Evolutionary conservation across 2,113 vertebrate species (phyloP).

Genomic region (Brachypteracias leptosomus): DNA sequence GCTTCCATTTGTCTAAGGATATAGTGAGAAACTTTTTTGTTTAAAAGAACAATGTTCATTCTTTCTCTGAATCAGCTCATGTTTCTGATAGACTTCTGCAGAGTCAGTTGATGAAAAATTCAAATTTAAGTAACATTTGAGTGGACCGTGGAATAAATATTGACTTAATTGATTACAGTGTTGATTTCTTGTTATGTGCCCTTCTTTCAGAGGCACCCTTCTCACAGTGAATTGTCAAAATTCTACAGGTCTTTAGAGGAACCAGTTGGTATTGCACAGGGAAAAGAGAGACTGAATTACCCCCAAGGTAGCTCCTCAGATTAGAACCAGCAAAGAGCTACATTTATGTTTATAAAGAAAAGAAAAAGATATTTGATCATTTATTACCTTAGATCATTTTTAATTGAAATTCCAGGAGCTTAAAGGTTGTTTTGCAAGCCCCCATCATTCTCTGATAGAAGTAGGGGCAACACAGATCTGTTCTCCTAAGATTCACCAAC

Average conservation of each 20-base stretch:
- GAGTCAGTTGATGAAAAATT: not conserved
- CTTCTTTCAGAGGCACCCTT: not conserved
- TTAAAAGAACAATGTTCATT: not conserved
- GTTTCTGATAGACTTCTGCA: not conserved
- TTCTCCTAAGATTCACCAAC: not conserved
- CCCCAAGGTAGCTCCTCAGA: conserved; percentile 1
- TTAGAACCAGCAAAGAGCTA: not conserved
- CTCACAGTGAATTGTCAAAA: not conserved
- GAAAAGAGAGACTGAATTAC: not conserved
- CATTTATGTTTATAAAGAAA: conserved; percentile 51
- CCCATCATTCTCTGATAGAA: conserved; percentile 18
- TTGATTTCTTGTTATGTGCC: not conserved
- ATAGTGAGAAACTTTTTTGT: not conserved
- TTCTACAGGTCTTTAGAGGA: not conserved
- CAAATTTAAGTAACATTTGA: not conserved
- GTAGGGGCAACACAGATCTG: not conserved
- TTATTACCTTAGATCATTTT: conserved; percentile 18
- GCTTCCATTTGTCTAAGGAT: not conserved
- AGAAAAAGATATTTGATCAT: conserved; percentile 51
- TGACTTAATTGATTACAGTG: not conserved
- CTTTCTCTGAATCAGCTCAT: not conserved
- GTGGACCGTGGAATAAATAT: not conserved
- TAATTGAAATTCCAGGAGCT: conserved; percentile 35
- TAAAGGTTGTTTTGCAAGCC: conserved; percentile 44
- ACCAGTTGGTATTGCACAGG: not conserved